Percentiles rank a stretch among this genome's conserved stretches.
phyloP scores from a whole-genome alignment of 2,888 invertebrate species.

The Platycnemis pennipes region DNA sequence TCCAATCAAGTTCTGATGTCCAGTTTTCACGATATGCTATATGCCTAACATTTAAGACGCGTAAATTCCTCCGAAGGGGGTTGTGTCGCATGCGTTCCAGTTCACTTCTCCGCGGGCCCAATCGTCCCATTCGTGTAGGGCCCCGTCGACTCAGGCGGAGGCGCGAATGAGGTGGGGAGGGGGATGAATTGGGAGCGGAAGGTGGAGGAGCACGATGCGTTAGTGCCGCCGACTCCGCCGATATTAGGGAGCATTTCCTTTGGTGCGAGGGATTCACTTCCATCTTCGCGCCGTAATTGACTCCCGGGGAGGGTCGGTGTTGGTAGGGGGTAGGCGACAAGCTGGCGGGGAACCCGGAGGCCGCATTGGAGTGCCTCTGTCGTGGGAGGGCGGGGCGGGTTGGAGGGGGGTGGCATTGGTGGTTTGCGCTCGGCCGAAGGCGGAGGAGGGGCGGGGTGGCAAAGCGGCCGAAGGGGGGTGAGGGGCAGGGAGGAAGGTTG shows the following conservation, averaged over 20 bases:
- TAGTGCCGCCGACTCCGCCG: constrained; percentile 13
- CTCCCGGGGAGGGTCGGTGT: constrained; percentile 10
- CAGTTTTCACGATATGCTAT: no score
- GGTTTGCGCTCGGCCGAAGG: not conserved
- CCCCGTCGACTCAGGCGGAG: not conserved
- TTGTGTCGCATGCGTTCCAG: no score
- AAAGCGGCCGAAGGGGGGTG: not conserved
- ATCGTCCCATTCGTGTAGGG: no score
- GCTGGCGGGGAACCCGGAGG: constrained; percentile 43
- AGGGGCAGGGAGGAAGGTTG: no score
- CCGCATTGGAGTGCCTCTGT: constrained; percentile 43
- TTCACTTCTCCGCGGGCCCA: no score
- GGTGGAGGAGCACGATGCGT: not conserved
- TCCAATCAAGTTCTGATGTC: no score
- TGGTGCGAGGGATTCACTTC: constrained; percentile 51
- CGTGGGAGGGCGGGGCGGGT: not conserved
- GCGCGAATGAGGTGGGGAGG: not conserved
- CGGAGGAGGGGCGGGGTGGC: not conserved
- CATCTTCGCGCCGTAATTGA: constrained; percentile 54
- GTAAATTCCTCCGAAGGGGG: no score
- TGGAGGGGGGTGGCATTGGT: not conserved
- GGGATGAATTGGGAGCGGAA: not conserved
- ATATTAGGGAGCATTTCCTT: constrained; percentile 63
- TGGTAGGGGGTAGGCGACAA: constrained; percentile 48
- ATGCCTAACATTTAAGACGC: no score